Evolutionary conservation across 2,888 invertebrate species (phyloP), one percentile per base, ranked within the genome.

Genomic region (Mythimna loreyi): DNA sequence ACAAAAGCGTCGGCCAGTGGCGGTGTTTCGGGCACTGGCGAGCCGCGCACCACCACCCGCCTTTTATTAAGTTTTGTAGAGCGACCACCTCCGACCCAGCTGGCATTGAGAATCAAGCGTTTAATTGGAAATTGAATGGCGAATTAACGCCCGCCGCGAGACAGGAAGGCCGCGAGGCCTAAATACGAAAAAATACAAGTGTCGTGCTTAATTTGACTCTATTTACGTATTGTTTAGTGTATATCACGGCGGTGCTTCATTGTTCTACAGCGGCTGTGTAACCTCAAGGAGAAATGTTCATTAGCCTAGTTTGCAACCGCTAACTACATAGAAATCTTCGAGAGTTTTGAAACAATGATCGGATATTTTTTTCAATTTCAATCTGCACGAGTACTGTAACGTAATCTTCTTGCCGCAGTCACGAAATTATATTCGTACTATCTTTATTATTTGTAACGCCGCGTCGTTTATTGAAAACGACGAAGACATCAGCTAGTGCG

Each of bases 111-210:
- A 94, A 92, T 92, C 90, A 92, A 92, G 91, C 94, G 93, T 92
- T 94, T 95, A 95, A 96, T 95, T 95, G 94, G 94, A 94, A 96
- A 96, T 93, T 95, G 92, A 93, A 92, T 92, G 94, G 92, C 92
- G 90, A 92, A 91, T 89, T 93, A 94, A 92, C 90, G 90, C 89
- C 89, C 87, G 88, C 92, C 87, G 86, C 92, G 88, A 88, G 90
- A 89, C 93, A 90, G 92, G 93, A 94, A 94, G 95, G 95, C 95
- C 95, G 92, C 90, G 88, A 81, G 86, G 91, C 90, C 94, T 91
- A 90, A 91, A 90, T 91, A 90, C 88, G 87, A 91, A 89, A 86
- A 92, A 93, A 93, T 90, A 90, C 85, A 87, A 88, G 83, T 90
- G 90, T 91, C 91, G 88, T 84, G 85, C 87, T 87, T 87, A 83